Conservation (phyloP, 1,140 invertebrate genomes). For the Anoplolepis gracilipes region DNA sequence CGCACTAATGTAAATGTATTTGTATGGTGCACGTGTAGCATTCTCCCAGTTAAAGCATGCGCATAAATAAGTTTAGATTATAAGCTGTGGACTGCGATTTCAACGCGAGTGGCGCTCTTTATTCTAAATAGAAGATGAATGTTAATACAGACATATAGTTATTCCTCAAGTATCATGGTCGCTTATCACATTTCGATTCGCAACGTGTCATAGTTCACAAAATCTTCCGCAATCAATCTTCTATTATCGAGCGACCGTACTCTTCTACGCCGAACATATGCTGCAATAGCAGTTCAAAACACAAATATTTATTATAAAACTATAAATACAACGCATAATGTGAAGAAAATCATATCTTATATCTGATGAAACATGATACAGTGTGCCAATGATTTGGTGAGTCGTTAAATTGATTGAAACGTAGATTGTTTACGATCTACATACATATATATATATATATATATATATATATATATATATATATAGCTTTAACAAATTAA, state of each 20-base stretch:
- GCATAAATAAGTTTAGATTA: conserved; percentile 72
- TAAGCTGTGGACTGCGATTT: conserved; percentile 60
- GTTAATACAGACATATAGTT: not conserved
- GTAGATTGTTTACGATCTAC: not conserved
- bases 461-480: conserved; percentile 8
- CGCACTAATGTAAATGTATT: conserved; percentile 10
- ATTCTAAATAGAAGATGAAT: conserved; percentile 17
- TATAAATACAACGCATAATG: not conserved
- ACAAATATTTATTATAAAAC: not conserved
- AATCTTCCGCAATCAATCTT: conserved; percentile 15
- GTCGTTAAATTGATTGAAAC: conserved; percentile 22
- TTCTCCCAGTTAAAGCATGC: conserved; percentile 67
- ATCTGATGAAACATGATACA: not conserved
- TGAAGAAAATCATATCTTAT: not conserved
- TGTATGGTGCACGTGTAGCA: conserved; percentile 72
- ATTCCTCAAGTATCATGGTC: not conserved
- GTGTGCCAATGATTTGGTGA: conserved; percentile 9
- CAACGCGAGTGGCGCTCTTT: conserved; percentile 56
- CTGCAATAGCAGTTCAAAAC: not conserved
- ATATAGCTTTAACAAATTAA: not conserved
- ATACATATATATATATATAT: too few species aligned
- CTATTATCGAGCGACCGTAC: conserved; percentile 16
- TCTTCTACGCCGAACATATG: not conserved
- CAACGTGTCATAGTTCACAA: conserved; percentile 49
- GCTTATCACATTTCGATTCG: not conserved